These are phyloP conservation scores for Poecilia gillii DNA, from an alignment of 2,797 vertebrate species.

Conservation along the genomic window DNA sequence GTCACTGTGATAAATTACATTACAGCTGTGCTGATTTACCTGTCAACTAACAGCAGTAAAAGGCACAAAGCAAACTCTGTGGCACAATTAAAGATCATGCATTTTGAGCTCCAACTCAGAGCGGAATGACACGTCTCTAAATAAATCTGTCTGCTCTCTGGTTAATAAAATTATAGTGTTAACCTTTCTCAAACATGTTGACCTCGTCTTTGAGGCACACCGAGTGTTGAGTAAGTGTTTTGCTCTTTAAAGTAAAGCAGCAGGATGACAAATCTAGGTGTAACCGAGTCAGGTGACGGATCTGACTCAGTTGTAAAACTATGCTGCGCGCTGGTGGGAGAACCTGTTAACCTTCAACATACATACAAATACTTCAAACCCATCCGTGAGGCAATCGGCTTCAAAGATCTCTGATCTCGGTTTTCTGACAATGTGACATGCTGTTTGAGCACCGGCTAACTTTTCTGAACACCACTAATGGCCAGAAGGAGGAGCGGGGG, in stretches of 20 bases:
- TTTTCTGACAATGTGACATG: background rate
- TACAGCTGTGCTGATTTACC: conserved; percentile 45
- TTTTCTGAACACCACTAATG: conserved; percentile 6
- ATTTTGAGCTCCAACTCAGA: conserved; percentile 37
- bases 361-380: conserved; percentile 23
- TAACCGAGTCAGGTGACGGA: conserved; percentile 12
- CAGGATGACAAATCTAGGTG: conserved; percentile 32
- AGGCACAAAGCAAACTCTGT: conserved; percentile 39
- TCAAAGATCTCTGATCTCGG: background rate
- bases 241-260: conserved; percentile 4
- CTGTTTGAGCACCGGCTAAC: background rate
- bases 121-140: conserved; percentile 5
- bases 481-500: background rate
- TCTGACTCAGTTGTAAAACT: conserved; percentile 54
- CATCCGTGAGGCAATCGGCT: conserved; percentile 10
- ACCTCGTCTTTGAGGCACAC: background rate
- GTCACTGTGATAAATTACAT: conserved; percentile 56
- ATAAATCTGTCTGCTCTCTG: conserved; percentile 30
- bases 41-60: conserved; percentile 41
- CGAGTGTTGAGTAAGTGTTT: conserved; percentile 12
- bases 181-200: conserved; percentile 16
- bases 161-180: conserved; percentile 2
- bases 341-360: conserved; percentile 18
- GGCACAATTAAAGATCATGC: conserved; percentile 58
- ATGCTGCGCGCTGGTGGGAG: conserved; percentile 37